Evolutionary conservation across 2,888 invertebrate genomes (phyloP).

Genomic region (Steinernema carpocapsae): DNA sequence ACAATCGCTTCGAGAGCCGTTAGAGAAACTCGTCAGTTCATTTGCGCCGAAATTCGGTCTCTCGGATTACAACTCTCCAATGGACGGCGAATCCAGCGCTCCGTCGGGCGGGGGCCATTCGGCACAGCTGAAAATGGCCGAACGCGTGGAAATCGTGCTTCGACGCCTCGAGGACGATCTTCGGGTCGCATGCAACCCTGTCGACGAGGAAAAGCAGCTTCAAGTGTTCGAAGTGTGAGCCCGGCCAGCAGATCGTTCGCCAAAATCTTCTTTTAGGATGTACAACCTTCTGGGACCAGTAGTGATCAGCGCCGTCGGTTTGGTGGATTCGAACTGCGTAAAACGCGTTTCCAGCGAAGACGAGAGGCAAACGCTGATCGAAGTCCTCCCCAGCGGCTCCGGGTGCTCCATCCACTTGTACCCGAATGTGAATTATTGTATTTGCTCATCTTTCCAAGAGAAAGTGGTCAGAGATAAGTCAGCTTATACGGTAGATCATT

Average conservation of each 20-base stretch:
- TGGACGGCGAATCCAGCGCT: too few relatives aligned
- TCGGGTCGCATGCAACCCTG: background rate
- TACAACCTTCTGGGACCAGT: background rate
- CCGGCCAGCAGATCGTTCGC: background rate
- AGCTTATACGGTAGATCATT: background rate
- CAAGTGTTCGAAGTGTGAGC: background rate
- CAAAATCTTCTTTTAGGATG: background rate
- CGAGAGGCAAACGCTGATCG: conserved; percentile 14
- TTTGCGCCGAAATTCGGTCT: too few relatives aligned
- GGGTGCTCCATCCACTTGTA: conserved; percentile 2
- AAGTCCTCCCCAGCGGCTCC: background rate
- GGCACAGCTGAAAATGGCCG: conserved; percentile 10
- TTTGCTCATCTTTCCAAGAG: conserved; percentile 9
- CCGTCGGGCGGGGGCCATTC: background rate
- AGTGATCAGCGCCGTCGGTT: conserved; percentile 6
- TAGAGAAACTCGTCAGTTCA: too few relatives aligned
- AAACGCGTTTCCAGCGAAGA: background rate
- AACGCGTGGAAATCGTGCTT: background rate
- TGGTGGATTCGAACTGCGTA: conserved; percentile 12
- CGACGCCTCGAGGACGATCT: conserved; percentile 6
- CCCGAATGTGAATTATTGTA: conserved; percentile 12
- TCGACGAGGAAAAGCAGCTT: background rate
- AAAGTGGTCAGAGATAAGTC: conserved; percentile 2
- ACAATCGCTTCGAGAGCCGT: too few relatives aligned
- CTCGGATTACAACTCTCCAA: too few relatives aligned